Evolutionary conservation across 2,113 vertebrate genomes (phyloP), one percentile per base, ranked within the genome.

Genomic region (Empidonax alnorum): DNA sequence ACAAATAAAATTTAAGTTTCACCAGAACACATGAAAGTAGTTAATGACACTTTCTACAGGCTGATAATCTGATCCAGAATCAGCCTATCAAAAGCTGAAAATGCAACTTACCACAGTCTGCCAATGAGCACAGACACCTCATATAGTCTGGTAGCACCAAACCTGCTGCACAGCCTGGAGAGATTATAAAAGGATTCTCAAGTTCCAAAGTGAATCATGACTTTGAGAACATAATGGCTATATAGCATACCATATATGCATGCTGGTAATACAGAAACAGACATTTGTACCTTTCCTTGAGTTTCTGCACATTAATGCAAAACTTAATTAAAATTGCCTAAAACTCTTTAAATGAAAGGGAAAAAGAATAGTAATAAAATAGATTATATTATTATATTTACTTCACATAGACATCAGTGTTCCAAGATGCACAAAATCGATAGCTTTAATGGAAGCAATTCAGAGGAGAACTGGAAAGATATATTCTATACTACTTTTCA

Each of bases 191-290:
- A 46, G 28, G 14, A 23, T 59, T 65, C 10, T 66, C 25, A 82
- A 58, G 24, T 58, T 50, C 42, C 56, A 9, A 71, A 35, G 8
- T 14, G 37, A 87, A 82, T 76, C 37, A 17, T 16, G 47, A 31
- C 41, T 82, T 55, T 55, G 44, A 59, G 23, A 76, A 8, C 6
- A 15, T 41, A 49, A 44, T 33, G 41, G 5, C 69, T 47, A 37
- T 7, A 15, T 22, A 42, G 28, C 0, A 2, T 27, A 23, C 6
- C 49, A 10, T 42, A 53, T 1, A 3, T 33, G 5, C 8, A 20
- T 27, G 5, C 11, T 17, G 42, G 20, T 55, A 31, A 61, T 53
- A 59, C 30, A 61, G 28, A 47, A 47, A 52, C 11, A 52, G 5
- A 69, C 13, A 3, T 41, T 46, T 47, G 7, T 41, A 74, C 13